Evolutionary conservation across 2,113 vertebrate genomes (phyloP).

Genomic region (Lepus americanus): DNA sequence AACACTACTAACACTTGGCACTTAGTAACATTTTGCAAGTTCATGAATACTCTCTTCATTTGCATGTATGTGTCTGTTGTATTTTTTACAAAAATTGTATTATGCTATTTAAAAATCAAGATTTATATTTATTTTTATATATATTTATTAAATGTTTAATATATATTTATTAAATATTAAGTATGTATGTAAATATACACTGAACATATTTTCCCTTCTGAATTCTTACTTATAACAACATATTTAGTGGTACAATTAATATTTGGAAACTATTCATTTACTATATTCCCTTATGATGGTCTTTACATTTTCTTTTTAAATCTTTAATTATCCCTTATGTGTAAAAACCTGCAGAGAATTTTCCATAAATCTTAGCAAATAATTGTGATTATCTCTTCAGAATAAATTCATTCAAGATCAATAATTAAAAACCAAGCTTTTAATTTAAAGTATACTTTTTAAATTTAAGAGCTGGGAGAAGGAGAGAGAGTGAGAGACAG

Average conservation of each 20-base stretch:
- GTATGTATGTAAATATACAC: too few species aligned
- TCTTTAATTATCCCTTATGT: neutral
- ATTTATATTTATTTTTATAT: constrained; percentile 4
- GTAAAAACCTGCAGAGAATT: neutral
- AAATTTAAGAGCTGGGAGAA: too few species aligned
- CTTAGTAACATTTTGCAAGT: neutral
- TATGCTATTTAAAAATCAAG: neutral
- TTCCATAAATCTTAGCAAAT: neutral
- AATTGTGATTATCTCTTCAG: neutral
- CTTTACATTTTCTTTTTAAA: neutral
- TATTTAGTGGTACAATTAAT: neutral
- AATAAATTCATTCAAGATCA: neutral
- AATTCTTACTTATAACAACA: neutral
- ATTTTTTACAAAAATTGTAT: neutral
- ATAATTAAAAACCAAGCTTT: neutral
- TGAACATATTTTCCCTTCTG: neutral
- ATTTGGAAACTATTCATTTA: neutral
- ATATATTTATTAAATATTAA: too few species aligned
- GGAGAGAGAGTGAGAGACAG: too few species aligned
- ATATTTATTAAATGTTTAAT: too few species aligned
- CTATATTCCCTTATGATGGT: neutral
- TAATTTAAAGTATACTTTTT: too few species aligned
- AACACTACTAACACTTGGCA: neutral
- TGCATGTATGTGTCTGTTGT: neutral
- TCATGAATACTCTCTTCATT: neutral